These are phyloP conservation scores for Sebastes vulpes DNA, from an alignment of 2,797 vertebrate genomes.

Conservation along the genomic window DNA sequence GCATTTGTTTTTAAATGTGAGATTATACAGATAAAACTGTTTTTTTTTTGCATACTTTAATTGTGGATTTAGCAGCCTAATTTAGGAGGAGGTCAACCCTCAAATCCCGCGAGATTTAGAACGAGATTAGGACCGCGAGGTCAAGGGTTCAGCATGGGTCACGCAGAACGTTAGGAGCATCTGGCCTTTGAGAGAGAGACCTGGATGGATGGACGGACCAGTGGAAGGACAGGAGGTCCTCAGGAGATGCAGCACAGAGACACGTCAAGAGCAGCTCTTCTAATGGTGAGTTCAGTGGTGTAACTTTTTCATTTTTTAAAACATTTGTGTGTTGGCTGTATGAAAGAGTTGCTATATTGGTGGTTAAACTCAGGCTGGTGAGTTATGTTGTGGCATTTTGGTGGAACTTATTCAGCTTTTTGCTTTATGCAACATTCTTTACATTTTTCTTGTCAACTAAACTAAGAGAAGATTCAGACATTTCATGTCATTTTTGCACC, in stretches of 20 bases:
- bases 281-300: neutral
- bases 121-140: neutral
- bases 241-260: neutral
- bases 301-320: too few relatives aligned
- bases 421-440: too few relatives aligned
- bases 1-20: neutral
- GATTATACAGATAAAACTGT: neutral
- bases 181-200: too few relatives aligned
- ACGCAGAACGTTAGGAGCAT: accelerated
- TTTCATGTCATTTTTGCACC: too few relatives aligned
- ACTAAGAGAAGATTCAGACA: too few relatives aligned
- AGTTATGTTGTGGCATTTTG: neutral
- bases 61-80: neutral
- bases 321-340: neutral
- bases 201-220: neutral
- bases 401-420: too few relatives aligned
- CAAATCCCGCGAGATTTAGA: neutral
- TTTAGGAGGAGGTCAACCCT: neutral
- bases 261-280: neutral
- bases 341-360: neutral
- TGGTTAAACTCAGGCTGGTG: neutral
- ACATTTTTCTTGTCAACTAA: too few relatives aligned
- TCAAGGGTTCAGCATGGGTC: neutral
- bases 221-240: neutral
- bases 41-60: neutral